phyloP scores from a whole-genome alignment of 2,113 vertebrate species.

The Eublepharis macularius region DNA sequence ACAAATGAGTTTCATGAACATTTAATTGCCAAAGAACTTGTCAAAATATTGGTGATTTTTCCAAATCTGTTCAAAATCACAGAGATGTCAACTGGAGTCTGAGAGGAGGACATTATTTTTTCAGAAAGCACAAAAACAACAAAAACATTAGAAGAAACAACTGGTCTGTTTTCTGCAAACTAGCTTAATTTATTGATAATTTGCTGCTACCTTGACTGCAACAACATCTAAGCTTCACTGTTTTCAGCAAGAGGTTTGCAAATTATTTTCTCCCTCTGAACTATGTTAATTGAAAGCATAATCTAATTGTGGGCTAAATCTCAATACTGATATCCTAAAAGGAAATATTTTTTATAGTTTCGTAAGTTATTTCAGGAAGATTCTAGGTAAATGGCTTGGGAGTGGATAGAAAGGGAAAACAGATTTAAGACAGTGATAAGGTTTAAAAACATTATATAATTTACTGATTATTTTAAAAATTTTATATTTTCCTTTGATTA shows the following conservation, averaged over 20 bases:
- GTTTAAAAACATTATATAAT: not conserved
- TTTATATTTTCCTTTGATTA: not conserved
- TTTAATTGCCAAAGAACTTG: constrained; percentile 76
- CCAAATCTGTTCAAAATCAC: constrained; percentile 75
- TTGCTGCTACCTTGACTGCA: constrained; percentile 27
- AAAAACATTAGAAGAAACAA: constrained; percentile 56
- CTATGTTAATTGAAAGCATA: not conserved
- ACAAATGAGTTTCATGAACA: constrained; percentile 75
- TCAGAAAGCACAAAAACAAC: constrained; percentile 70
- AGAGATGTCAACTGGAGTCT: constrained; percentile 71
- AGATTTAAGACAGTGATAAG: not conserved
- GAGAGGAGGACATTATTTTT: constrained; percentile 75
- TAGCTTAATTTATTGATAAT: constrained; percentile 42
- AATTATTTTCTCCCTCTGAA: not conserved
- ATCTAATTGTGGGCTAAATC: constrained; percentile 10
- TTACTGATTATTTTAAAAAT: not conserved
- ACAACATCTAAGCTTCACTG: not conserved
- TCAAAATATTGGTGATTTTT: constrained; percentile 78
- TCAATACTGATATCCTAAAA: not conserved
- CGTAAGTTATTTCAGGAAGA: not conserved
- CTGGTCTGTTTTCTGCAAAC: constrained; percentile 33
- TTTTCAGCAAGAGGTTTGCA: not conserved
- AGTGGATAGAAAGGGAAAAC: not conserved
- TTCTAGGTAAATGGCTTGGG: not conserved
- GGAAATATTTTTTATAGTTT: not conserved